Conservation (phyloP, 2,113 vertebrate genomes). For the Recurvirostra avosetta region DNA sequence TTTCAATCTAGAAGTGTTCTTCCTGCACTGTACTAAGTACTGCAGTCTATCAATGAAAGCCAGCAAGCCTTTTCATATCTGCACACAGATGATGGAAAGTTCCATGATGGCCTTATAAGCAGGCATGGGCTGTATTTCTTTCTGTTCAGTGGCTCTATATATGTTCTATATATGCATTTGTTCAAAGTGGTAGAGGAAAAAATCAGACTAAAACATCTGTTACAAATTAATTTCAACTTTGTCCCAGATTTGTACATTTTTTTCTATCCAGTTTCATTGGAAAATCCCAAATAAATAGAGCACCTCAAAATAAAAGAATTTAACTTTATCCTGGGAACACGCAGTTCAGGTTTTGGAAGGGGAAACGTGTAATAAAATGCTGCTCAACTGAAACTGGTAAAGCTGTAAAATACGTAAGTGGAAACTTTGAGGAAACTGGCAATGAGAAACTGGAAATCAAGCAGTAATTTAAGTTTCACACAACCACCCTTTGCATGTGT, state of each 20-base stretch:
- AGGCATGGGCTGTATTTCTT: background rate
- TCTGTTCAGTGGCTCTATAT: background rate
- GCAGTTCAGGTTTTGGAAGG: conserved; percentile 78
- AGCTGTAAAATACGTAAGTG: conserved; percentile 90
- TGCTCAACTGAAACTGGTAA: conserved; percentile 73
- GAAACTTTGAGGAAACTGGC: conserved; percentile 94
- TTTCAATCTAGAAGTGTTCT: background rate
- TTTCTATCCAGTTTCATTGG: conserved; percentile 56
- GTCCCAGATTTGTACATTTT: conserved; percentile 8
- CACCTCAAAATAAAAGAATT: conserved; percentile 61
- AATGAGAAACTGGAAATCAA: conserved; percentile 86
- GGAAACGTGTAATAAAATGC: conserved; percentile 72
- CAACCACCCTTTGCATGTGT: conserved; percentile 83
- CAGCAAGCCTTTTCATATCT: background rate
- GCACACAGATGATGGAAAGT: background rate
- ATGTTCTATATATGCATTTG: background rate
- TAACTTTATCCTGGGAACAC: conserved; percentile 85
- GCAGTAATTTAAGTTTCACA: conserved; percentile 81
- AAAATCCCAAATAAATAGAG: conserved; percentile 71
- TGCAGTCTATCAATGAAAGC: background rate
- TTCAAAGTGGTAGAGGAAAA: background rate
- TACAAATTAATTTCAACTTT: conserved; percentile 58
- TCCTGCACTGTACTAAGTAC: background rate
- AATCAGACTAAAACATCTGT: conserved; percentile 42
- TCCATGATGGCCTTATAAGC: background rate